Percentiles rank a stretch among this genome's conserved stretches.
These are phyloP conservation scores for Orius laevigatus DNA, from an alignment of 1,140 invertebrate species.

Conservation along the genomic window DNA sequence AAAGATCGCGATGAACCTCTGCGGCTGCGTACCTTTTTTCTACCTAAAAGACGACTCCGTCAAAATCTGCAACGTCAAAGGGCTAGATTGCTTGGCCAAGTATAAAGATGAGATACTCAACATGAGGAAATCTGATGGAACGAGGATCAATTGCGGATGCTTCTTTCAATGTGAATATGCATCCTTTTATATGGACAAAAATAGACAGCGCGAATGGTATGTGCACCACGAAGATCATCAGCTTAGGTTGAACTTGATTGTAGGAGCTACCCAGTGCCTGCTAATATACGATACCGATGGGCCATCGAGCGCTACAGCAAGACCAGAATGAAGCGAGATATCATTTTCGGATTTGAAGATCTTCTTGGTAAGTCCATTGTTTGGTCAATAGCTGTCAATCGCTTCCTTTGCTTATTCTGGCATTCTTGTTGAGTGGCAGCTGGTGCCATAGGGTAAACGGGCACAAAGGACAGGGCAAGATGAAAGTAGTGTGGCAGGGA, in stretches of 20 bases:
- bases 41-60: slow-evolving; percentile 16
- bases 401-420: too few species aligned
- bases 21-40: slow-evolving; percentile 37
- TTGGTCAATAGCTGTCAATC: too few species aligned
- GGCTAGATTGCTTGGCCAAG: slow-evolving; percentile 27
- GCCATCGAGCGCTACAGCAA: slow-evolving; percentile 22
- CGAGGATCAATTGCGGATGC: slow-evolving; percentile 23
- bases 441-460: too few species aligned
- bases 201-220: slow-evolving; percentile 25
- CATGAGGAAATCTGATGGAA: slow-evolving; percentile 12
- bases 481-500: too few species aligned
- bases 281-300: slow-evolving; percentile 22
- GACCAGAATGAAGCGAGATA: slow-evolving; percentile 32
- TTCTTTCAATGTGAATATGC: slow-evolving; percentile 27
- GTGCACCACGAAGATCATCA: neutral
- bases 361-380: slow-evolving; percentile 22
- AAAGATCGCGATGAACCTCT: slow-evolving; percentile 35
- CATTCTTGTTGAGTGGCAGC: too few species aligned
- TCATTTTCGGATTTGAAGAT: slow-evolving; percentile 39
- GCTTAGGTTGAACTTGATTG: too few species aligned
- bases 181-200: slow-evolving; percentile 24
- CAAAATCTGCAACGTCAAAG: slow-evolving; percentile 24
- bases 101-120: slow-evolving; percentile 17
- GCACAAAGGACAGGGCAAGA: too few species aligned
- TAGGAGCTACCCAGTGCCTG: slow-evolving; percentile 21